phyloP scores from a whole-genome alignment of 2,888 invertebrate species.

The Temnothorax rugatulus region DNA sequence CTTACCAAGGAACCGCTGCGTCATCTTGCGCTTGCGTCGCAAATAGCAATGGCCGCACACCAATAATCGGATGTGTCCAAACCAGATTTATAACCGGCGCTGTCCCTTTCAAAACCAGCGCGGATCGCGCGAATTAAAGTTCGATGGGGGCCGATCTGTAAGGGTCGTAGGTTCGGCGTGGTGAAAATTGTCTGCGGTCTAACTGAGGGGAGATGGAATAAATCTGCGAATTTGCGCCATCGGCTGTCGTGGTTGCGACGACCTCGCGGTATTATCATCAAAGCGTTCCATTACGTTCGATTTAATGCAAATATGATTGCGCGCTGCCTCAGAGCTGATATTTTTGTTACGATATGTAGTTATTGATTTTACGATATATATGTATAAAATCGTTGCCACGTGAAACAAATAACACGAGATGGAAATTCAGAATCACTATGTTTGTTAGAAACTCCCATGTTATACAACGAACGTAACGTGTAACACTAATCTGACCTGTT shows the following conservation, averaged over 20 bases:
- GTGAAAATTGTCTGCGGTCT: conserved; percentile 54
- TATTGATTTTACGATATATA: conserved; percentile 21
- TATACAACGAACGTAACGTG: not conserved
- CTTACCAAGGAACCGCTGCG: conserved; percentile 79
- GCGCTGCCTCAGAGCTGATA: conserved; percentile 30
- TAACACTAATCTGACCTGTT: not conserved
- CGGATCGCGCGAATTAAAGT: conserved; percentile 58
- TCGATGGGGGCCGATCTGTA: conserved; percentile 25
- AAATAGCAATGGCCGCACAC: conserved; percentile 78
- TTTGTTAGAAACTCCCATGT: conserved; percentile 3
- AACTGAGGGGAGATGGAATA: conserved; percentile 23
- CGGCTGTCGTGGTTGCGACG: conserved; percentile 33
- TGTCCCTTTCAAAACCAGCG: conserved; percentile 34
- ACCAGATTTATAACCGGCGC: conserved; percentile 75
- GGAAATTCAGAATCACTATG: conserved; percentile 1
- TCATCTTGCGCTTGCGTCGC: conserved; percentile 81
- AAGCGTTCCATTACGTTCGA: conserved; percentile 36
- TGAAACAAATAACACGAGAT: conserved; percentile 27
- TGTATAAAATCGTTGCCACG: not conserved
- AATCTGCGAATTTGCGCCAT: conserved; percentile 42
- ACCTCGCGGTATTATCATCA: conserved; percentile 43
- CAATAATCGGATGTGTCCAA: conserved; percentile 81
- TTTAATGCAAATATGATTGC: conserved; percentile 53
- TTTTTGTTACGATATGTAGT: conserved; percentile 8
- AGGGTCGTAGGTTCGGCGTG: conserved; percentile 33